phyloP scores from a whole-genome alignment of 1,140 invertebrate species.

The Pseudomyrmex gracilis region DNA sequence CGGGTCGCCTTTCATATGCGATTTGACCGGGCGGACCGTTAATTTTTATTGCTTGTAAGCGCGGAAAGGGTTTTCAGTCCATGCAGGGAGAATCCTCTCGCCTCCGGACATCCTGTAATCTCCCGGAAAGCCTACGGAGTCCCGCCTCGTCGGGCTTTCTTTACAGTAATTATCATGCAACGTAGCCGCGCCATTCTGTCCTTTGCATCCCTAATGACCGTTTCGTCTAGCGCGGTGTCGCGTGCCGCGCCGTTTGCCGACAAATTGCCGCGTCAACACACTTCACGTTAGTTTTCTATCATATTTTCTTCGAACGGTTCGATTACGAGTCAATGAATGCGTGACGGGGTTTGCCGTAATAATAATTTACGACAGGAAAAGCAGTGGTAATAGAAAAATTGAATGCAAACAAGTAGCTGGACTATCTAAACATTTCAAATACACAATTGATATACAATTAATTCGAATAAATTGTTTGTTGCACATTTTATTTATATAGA shows the following conservation, averaged over 20 bases:
- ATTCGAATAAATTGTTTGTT: not conserved
- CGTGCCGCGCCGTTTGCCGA: constrained; percentile 76
- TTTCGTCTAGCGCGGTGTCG: constrained; percentile 77
- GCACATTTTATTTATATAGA: no score
- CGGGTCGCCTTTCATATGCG: constrained; percentile 75
- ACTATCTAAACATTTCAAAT: not conserved
- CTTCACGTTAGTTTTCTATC: constrained; percentile 63
- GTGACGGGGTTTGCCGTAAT: constrained; percentile 39
- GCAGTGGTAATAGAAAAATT: not conserved
- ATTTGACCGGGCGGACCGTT: constrained; percentile 65
- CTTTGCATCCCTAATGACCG: constrained; percentile 81
- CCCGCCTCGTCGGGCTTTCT: constrained; percentile 68
- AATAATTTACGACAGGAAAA: constrained; percentile 43
- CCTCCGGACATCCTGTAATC: constrained; percentile 84
- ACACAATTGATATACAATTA: not conserved
- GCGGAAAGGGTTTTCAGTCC: constrained; percentile 65
- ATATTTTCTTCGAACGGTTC: constrained; percentile 57
- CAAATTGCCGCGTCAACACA: constrained; percentile 62
- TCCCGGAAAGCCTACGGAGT: constrained; percentile 67
- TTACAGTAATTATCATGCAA: constrained; percentile 82
- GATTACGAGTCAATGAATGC: constrained; percentile 69
- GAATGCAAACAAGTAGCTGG: not conserved
- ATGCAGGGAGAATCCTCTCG: constrained; percentile 68
- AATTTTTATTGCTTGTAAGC: constrained; percentile 75
- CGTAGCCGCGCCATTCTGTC: constrained; percentile 76